Evolutionary conservation across 2,888 invertebrate genomes (phyloP).

Genomic region (Nysson spinosus): DNA sequence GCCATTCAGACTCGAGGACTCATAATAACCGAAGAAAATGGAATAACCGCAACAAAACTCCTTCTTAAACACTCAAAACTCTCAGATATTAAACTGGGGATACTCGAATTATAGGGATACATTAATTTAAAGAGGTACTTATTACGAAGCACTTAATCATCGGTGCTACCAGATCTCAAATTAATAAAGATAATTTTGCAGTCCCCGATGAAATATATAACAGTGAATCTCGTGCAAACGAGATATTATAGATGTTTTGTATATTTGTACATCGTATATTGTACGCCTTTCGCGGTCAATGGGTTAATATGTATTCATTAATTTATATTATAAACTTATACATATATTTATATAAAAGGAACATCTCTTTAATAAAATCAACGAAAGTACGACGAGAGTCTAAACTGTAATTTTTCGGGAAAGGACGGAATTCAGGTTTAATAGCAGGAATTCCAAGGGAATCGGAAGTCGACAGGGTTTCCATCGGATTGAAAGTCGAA

Average conservation of each 20-base stretch:
- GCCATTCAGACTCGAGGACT: slow-evolving; percentile 40
- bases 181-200: no score
- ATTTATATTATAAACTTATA: no score
- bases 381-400: neutral
- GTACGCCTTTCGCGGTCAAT: no score
- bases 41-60: slow-evolving; percentile 20
- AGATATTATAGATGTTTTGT: no score
- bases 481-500: slow-evolving; percentile 24
- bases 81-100: slow-evolving; percentile 22
- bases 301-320: no score
- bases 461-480: slow-evolving; percentile 27
- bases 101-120: slow-evolving; percentile 22
- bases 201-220: no score
- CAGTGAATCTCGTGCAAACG: neutral
- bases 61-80: slow-evolving; percentile 17
- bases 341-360: no score
- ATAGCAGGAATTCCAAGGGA: slow-evolving; percentile 54
- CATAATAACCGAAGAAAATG: slow-evolving; percentile 28
- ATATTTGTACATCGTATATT: no score
- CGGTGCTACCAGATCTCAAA: neutral
- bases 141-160: neutral
- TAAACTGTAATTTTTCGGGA: slow-evolving; percentile 18
- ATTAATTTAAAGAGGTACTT: no score
- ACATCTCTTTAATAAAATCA: no score
- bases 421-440: neutral